Conservation (phyloP, 92 coral and sea anemone genomes). For the Epizoanthus stellaris region DNA sequence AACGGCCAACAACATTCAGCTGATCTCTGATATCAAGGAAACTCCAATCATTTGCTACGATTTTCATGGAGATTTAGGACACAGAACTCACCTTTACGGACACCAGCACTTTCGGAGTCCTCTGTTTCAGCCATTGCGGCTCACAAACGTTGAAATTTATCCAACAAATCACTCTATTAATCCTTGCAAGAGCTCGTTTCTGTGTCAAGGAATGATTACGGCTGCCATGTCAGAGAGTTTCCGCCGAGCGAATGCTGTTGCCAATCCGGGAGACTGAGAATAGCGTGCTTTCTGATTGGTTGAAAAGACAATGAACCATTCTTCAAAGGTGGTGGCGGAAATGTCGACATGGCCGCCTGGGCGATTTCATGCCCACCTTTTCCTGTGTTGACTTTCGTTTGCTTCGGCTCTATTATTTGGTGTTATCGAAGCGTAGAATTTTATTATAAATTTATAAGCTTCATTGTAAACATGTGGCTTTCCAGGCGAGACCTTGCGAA, state of each 20-base stretch:
- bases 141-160: constrained; percentile 39
- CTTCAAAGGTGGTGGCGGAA: constrained; percentile 41
- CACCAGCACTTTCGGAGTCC: constrained; percentile 71
- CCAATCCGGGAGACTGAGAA: constrained; percentile 70
- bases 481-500: neutral
- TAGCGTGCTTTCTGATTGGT: constrained; percentile 64
- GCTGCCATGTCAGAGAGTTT: constrained; percentile 36
- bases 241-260: constrained; percentile 79
- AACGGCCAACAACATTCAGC: constrained; percentile 18
- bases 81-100: constrained; percentile 72
- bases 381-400: constrained; percentile 6
- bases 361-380: constrained; percentile 25
- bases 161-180: constrained; percentile 55
- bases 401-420: constrained; percentile 4
- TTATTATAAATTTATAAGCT: neutral
- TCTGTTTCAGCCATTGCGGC: constrained; percentile 73
- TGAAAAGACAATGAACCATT: constrained; percentile 52
- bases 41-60: neutral
- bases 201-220: constrained; percentile 30
- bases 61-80: neutral
- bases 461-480: neutral
- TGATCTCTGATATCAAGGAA: neutral
- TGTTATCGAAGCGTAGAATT: neutral
- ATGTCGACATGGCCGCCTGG: constrained; percentile 31
- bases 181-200: constrained; percentile 43